phyloP scores from a whole-genome alignment of 2,113 vertebrate genomes.

The Melanostigma gelatinosum region DNA sequence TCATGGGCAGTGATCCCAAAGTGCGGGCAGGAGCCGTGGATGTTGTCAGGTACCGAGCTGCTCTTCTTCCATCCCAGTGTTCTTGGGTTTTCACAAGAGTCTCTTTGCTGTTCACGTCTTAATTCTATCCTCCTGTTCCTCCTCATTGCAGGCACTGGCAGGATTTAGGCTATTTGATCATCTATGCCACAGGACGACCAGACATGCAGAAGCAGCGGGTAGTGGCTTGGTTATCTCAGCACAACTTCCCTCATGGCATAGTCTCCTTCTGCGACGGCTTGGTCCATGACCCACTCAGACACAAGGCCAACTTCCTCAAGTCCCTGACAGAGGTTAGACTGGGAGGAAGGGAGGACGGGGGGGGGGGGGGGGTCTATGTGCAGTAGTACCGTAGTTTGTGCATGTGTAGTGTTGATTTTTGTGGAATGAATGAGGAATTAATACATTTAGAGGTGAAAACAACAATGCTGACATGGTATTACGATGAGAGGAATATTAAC shows the following conservation, averaged over 20 bases:
- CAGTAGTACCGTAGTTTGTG: not conserved
- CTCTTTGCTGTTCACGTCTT: constrained; percentile 6
- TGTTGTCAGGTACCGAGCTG: constrained; percentile 89
- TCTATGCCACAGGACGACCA: constrained; percentile 96
- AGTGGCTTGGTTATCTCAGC: constrained; percentile 98
- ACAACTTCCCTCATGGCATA: constrained; percentile 98
- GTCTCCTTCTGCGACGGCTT: constrained; percentile 98
- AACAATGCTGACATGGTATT: not conserved
- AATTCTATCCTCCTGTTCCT: not conserved
- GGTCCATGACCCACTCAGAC: constrained; percentile 95
- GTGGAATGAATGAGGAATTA: not conserved
- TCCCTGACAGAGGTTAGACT: constrained; percentile 88
- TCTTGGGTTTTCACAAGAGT: not conserved
- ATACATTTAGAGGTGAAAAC: not conserved
- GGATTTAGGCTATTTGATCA: constrained; percentile 98
- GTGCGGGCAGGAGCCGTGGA: constrained; percentile 97
- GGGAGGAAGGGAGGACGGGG: too few relatives aligned
- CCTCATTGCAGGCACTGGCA: constrained; percentile 93
- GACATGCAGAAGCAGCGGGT: constrained; percentile 99
- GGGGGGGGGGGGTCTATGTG: not conserved
- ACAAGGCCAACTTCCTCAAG: constrained; percentile 98
- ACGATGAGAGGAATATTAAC: not conserved
- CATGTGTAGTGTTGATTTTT: not conserved
- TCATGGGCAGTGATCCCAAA: constrained; percentile 99
- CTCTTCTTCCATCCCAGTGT: not conserved